phyloP scores from a whole-genome alignment of 2,113 vertebrate species.

The Callipepla californica region DNA sequence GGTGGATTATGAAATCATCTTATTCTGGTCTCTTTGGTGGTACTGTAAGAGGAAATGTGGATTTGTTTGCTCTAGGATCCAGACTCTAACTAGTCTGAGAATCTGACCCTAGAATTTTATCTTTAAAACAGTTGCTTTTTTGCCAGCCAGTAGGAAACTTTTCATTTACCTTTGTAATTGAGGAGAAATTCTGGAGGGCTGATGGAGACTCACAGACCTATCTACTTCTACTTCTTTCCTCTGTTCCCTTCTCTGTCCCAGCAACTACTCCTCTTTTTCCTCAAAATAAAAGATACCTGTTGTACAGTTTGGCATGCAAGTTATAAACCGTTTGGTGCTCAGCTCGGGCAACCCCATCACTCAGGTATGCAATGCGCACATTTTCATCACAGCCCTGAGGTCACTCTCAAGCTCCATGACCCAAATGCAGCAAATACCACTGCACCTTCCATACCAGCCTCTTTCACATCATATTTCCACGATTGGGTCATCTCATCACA shows the following conservation, averaged over 20 bases:
- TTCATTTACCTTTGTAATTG: background rate
- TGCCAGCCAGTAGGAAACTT: background rate
- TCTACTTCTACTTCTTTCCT: background rate
- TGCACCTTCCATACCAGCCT: background rate
- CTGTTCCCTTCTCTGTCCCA: background rate
- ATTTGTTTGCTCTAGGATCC: background rate
- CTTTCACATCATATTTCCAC: background rate
- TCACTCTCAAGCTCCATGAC: rapidly evolving
- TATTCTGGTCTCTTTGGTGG: background rate
- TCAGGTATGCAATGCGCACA: rapidly evolving
- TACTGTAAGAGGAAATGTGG: background rate
- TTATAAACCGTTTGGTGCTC: rapidly evolving
- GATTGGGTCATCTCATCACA: background rate
- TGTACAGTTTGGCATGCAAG: rapidly evolving
- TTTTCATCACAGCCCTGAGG: background rate
- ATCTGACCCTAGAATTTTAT: background rate
- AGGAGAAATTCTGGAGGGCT: background rate
- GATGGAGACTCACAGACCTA: background rate
- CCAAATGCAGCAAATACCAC: background rate
- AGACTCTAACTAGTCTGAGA: background rate
- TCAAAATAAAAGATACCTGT: background rate
- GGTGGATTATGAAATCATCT: background rate
- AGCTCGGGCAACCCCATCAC: rapidly evolving
- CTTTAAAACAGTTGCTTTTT: background rate
- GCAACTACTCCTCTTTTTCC: background rate